These are phyloP conservation scores for Orius insidiosus DNA, from an alignment of 1,140 invertebrate genomes.

Conservation along the genomic window DNA sequence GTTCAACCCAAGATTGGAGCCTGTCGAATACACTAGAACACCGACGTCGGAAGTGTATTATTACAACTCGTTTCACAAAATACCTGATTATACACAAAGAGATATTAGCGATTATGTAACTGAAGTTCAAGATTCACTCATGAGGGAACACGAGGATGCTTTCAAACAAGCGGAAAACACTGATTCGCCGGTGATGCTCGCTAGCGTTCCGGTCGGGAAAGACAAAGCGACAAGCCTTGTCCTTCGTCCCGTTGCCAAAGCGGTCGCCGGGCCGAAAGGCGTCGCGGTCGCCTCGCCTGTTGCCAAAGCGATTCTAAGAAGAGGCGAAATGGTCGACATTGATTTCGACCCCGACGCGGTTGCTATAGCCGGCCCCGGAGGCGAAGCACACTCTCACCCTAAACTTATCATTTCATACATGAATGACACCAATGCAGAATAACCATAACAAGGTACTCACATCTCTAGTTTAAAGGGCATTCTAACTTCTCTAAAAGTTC, in stretches of 20 bases:
- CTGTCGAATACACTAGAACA: constrained; percentile 2
- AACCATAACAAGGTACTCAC: neutral
- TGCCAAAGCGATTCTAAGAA: constrained; percentile 33
- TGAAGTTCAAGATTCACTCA: constrained; percentile 2
- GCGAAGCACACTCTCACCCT: constrained; percentile 47
- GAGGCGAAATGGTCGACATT: constrained; percentile 33
- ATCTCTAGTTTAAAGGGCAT: too few species aligned
- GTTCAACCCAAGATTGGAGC: neutral
- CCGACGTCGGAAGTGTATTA: constrained; percentile 5
- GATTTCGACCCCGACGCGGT: constrained; percentile 42
- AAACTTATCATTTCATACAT: constrained; percentile 28
- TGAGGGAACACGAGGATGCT: neutral
- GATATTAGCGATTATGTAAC: constrained; percentile 4
- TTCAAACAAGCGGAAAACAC: neutral
- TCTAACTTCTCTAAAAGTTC: too few species aligned
- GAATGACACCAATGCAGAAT: constrained; percentile 7
- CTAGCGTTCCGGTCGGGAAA: neutral
- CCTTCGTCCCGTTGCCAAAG: constrained; percentile 40
- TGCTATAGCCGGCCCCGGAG: constrained; percentile 50
- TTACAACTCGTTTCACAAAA: constrained; percentile 5
- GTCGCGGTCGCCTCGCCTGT: constrained; percentile 46
- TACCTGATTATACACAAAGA: neutral
- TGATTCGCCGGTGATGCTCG: neutral
- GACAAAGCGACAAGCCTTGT: constrained; percentile 31
- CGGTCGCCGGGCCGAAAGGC: constrained; percentile 40